Evolutionary conservation across 2,113 vertebrate genomes (phyloP).

Genomic region (Odontophorus gujanensis): DNA sequence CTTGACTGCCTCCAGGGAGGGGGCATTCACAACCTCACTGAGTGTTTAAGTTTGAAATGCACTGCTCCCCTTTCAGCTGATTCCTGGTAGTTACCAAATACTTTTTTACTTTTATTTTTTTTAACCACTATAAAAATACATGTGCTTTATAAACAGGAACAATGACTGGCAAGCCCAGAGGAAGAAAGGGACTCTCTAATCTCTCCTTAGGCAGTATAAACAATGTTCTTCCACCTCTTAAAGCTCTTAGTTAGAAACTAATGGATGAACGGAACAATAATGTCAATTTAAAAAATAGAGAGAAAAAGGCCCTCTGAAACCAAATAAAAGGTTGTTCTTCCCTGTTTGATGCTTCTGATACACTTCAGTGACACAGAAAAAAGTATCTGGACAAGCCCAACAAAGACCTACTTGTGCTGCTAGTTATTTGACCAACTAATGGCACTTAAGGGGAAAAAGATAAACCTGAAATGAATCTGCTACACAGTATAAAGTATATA

Average conservation of each 20-base stretch:
- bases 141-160: conserved; percentile 56
- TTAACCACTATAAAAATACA: conserved; percentile 13
- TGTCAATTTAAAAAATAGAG: neutral
- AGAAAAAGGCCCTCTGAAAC: neutral
- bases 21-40: no score
- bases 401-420: neutral
- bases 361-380: neutral
- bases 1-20: no score
- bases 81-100: neutral
- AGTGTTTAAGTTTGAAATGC: neutral
- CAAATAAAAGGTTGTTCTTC: neutral
- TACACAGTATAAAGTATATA: neutral
- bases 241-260: conserved; percentile 28
- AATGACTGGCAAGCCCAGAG: conserved; percentile 50
- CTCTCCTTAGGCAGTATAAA: conserved; percentile 56
- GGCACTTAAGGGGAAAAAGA: neutral
- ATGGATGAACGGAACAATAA: conserved; percentile 27
- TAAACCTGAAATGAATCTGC: neutral
- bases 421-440: neutral
- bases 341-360: neutral
- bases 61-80: neutral
- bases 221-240: conserved; percentile 26
- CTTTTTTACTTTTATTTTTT: neutral
- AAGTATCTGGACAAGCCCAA: neutral
- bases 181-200: conserved; percentile 46